Evolutionary conservation across 2,113 vertebrate species (phyloP), one percentile per base, ranked within the genome.

Genomic region (Aleadryas rufinucha): DNA sequence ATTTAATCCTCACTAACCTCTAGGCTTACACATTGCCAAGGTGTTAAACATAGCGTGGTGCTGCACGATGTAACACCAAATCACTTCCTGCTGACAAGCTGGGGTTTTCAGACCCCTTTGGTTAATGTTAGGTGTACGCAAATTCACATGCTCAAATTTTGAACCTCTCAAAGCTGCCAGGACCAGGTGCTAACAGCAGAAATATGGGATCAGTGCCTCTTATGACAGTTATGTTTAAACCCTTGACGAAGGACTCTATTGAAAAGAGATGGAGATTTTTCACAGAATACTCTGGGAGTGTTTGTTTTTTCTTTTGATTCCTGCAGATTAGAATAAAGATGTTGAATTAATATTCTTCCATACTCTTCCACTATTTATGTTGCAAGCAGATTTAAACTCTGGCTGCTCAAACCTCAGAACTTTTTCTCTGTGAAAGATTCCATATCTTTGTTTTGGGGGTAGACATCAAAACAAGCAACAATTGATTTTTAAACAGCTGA

Each of bases 31-130:
- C 4, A 0, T 16, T 56, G 35, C 57, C 31, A 22, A 83, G 49
- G 17, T 9, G 66, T 47, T 49, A 15, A 83, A 28, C n/a, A 1
- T 3, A 18, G 57, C 0, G 1, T 56, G 76, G 31, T 3, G 1
- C 16, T 61, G 68, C 44, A 22, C 1, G 0, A 2, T n/a, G 26
- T 42, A 18, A 33, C 31, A 11, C 30, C 16, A 35, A 70, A 5
- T 22, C 56, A 6, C n/a, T 87, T 60, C n/a, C 71, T 87, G 23
- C 10, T n/a, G 41, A 45, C 42, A 11, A 0, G 0, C 23, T 6
- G 44, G 39, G 30, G 27, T 56, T 81, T 66, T 63, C 56, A 64
- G 41, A 12, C 6, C 24, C 42, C 13, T 50, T 31, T 30, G 18
- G 14, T 59, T 45, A 19, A 27, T 1, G 0, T 10, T 42, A 52